Conservation (phyloP, 2,888 invertebrate genomes). For the Drosophila setosimentum region DNA sequence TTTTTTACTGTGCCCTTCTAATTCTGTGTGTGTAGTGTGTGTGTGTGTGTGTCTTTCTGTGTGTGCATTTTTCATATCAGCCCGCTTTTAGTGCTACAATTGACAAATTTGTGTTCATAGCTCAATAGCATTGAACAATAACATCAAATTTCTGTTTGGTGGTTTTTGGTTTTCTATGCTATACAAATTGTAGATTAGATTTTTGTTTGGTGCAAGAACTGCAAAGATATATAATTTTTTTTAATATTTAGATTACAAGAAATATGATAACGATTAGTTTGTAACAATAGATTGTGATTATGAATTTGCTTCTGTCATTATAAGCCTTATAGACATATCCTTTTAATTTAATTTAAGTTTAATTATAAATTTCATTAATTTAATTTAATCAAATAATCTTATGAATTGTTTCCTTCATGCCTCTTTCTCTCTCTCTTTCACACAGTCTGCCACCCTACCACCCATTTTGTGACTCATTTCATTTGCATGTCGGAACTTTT, state of each 20-base stretch:
- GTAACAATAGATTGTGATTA: not conserved
- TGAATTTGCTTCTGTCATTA: too few species aligned
- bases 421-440: not conserved
- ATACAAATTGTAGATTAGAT: too few species aligned
- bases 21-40: not conserved
- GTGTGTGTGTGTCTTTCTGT: conserved; percentile 13
- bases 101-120: conserved; percentile 27
- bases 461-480: conserved; percentile 7
- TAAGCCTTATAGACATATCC: not conserved
- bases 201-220: not conserved
- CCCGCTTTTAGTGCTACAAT: conserved; percentile 60
- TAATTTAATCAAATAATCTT: not conserved
- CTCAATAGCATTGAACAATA: conserved; percentile 8
- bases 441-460: not conserved
- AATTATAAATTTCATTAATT: not conserved
- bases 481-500: conserved; percentile 21
- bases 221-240: not conserved
- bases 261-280: not conserved
- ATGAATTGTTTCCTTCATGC: not conserved
- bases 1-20: conserved; percentile 54
- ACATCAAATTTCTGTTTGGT: not conserved
- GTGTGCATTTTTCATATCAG: conserved; percentile 44
- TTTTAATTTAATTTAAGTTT: not conserved
- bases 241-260: not conserved
- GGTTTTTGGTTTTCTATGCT: not conserved